These are phyloP conservation scores for Acanthoscelides obtectus DNA, from an alignment of 2,888 invertebrate genomes.

Conservation along the genomic window DNA sequence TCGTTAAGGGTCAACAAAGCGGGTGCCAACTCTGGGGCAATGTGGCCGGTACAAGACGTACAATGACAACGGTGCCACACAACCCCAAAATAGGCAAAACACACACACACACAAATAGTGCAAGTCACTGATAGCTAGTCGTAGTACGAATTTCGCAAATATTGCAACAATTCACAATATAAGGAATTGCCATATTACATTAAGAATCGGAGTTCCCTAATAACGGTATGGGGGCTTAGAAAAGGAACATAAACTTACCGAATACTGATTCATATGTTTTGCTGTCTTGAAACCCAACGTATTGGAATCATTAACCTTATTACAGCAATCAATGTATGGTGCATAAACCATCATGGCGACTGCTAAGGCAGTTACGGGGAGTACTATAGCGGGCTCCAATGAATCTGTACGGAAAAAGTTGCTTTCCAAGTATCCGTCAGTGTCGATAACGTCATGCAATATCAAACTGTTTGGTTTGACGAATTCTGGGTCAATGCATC, in stretches of 20 bases:
- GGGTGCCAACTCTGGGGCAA: too few species aligned
- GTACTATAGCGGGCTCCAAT: constrained; percentile 33
- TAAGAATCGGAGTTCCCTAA: too few species aligned
- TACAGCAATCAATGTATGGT: constrained; percentile 55
- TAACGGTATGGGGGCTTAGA: too few species aligned
- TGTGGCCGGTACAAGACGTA: too few species aligned
- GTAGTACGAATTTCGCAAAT: too few species aligned
- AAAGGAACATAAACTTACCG: constrained; percentile 44
- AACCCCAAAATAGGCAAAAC: too few species aligned
- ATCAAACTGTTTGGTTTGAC: constrained; percentile 15
- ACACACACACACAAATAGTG: too few species aligned
- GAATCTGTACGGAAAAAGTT: constrained; percentile 17
- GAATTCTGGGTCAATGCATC: background rate
- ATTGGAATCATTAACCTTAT: constrained; percentile 55
- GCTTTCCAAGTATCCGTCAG: constrained; percentile 55
- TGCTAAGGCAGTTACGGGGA: constrained; percentile 53
- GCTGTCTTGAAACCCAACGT: constrained; percentile 53
- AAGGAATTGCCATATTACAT: too few species aligned
- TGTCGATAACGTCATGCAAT: constrained; percentile 50
- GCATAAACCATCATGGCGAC: constrained; percentile 58
- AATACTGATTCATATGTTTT: constrained; percentile 55
- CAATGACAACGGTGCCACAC: too few species aligned
- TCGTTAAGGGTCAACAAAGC: too few species aligned
- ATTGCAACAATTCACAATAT: too few species aligned
- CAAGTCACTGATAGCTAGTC: too few species aligned